A percentile compares a stretch with the other conserved stretches of the same genome.
phyloP scores from a whole-genome alignment of 1,140 invertebrate species.

The Drosophila eugracilis region DNA sequence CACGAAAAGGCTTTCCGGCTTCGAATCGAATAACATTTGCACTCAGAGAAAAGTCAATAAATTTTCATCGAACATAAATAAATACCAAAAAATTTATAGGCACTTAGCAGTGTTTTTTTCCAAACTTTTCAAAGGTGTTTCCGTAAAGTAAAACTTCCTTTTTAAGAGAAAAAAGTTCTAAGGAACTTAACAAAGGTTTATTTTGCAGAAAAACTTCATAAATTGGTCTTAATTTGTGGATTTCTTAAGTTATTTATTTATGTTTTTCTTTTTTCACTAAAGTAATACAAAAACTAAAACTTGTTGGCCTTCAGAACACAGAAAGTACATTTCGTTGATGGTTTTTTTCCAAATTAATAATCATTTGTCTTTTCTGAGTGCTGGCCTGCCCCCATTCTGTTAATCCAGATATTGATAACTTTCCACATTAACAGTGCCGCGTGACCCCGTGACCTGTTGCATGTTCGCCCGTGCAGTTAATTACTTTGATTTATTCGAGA shows the following conservation, averaged over 20 bases:
- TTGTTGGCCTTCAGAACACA: too few relatives aligned
- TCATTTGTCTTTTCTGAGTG: constrained; percentile 13
- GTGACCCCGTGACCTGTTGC: constrained; percentile 73
- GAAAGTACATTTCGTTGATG: too few relatives aligned
- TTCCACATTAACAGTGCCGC: constrained; percentile 23
- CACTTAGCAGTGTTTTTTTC: not conserved
- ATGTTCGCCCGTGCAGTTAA: constrained; percentile 64
- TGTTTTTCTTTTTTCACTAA: too few relatives aligned
- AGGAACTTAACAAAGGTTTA: too few relatives aligned
- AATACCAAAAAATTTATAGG: not conserved
- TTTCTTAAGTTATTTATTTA: too few relatives aligned
- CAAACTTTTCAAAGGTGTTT: too few relatives aligned
- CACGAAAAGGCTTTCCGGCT: constrained; percentile 30
- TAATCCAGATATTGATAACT: constrained; percentile 37
- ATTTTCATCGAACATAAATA: not conserved
- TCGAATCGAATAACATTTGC: constrained; percentile 3
- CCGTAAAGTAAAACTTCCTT: too few relatives aligned
- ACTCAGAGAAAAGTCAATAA: constrained; percentile 12
- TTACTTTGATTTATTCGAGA: constrained; percentile 80
- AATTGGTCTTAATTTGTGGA: too few relatives aligned
- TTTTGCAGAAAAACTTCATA: too few relatives aligned
- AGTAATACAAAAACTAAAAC: too few relatives aligned
- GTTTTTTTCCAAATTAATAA: not conserved
- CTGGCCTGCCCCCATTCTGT: constrained; percentile 6
- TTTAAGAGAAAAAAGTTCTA: too few relatives aligned